These are phyloP conservation scores for Danio tinwini DNA, from an alignment of 2,797 vertebrate genomes.

Conservation along the genomic window DNA sequence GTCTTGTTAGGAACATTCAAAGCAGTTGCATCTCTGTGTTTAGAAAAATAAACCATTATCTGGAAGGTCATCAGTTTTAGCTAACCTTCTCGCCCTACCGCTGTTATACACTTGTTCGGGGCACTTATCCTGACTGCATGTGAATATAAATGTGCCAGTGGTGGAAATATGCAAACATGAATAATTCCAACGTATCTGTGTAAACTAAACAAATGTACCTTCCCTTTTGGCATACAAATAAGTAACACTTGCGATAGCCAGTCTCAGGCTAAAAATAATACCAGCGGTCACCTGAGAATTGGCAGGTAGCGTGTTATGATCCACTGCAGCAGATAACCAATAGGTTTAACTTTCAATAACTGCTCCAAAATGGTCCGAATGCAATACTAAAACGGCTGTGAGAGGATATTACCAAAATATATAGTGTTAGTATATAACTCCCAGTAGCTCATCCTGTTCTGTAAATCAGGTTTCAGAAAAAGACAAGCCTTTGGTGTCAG, in stretches of 20 bases:
- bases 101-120: slow-evolving; percentile 1
- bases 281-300: not conserved
- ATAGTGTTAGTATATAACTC: not conserved
- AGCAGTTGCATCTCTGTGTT: not conserved
- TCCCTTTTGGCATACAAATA: slow-evolving; percentile 35
- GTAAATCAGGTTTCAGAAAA: not conserved
- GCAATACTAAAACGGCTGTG: not conserved
- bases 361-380: not conserved
- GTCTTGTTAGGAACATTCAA: not conserved
- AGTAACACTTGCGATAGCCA: slow-evolving; percentile 15
- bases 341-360: not conserved
- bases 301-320: not conserved
- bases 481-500: slow-evolving; percentile 24
- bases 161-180: slow-evolving; percentile 35
- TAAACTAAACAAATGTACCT: slow-evolving; percentile 31
- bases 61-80: slow-evolving; percentile 20
- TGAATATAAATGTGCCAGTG: slow-evolving; percentile 30
- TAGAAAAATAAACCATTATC: not conserved
- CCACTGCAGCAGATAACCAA: not conserved
- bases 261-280: not conserved
- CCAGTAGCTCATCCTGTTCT: slow-evolving; percentile 19
- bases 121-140: slow-evolving; percentile 3
- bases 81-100: slow-evolving; percentile 29
- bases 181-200: slow-evolving; percentile 24
- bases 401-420: not conserved